These are phyloP conservation scores for Propithecus coquereli DNA, from an alignment of 2,113 vertebrate genomes.

Conservation along the genomic window DNA sequence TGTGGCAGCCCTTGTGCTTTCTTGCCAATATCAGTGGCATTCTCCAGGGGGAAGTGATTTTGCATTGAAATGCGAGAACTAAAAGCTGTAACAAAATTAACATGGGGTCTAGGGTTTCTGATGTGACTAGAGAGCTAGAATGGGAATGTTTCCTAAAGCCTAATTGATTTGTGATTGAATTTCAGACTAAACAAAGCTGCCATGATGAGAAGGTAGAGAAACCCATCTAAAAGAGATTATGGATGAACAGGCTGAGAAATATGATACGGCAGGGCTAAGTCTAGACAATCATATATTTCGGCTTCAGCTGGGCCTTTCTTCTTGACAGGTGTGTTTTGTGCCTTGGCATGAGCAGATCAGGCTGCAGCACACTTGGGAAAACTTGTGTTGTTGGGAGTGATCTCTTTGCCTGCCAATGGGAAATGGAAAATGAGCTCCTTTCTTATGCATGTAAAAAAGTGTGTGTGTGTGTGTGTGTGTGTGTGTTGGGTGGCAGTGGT, in stretches of 20 bases:
- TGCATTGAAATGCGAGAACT: conserved; percentile 78
- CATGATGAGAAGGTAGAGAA: conserved; percentile 77
- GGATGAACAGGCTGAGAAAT: conserved; percentile 77
- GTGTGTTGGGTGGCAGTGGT: not conserved
- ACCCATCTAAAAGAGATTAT: conserved; percentile 72
- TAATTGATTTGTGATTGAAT: conserved; percentile 92
- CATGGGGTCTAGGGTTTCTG: conserved; percentile 56
- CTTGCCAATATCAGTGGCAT: conserved; percentile 66
- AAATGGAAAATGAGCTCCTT: conserved; percentile 60
- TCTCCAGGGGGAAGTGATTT: conserved; percentile 67
- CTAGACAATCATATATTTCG: conserved; percentile 44
- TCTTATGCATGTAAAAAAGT: not conserved
- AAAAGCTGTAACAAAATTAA: conserved; percentile 81
- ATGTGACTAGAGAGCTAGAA: conserved; percentile 34
- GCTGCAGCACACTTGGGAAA: not conserved
- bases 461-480: not conserved
- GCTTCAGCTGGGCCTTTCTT: not conserved
- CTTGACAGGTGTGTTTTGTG: not conserved
- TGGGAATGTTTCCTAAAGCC: conserved; percentile 81
- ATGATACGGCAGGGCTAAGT: conserved; percentile 63
- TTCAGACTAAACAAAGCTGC: conserved; percentile 81
- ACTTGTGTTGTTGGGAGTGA: not conserved
- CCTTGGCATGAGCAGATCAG: not conserved
- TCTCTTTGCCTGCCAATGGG: not conserved
- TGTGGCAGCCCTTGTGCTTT: conserved; percentile 40